Conservation (phyloP, 2,797 vertebrate species). For the Myotis daubentonii region DNA sequence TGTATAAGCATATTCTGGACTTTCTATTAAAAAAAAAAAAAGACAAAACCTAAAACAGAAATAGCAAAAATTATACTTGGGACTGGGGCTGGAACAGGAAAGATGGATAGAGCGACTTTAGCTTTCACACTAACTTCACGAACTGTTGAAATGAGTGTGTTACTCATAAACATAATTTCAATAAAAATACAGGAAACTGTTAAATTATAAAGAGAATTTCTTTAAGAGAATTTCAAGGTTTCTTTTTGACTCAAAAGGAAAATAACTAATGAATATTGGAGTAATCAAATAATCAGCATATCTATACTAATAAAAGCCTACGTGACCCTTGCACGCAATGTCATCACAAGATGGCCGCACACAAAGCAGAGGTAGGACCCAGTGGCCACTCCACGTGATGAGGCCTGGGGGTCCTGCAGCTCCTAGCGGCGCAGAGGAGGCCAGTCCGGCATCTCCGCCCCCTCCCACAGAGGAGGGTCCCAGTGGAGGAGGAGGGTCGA, state of each 20-base stretch:
- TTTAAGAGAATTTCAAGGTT: neutral
- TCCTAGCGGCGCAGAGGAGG: no score
- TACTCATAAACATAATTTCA: neutral
- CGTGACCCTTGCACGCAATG: no score
- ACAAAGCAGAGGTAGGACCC: no score
- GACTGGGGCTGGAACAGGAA: neutral
- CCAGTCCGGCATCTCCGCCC: no score
- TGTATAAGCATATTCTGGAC: neutral
- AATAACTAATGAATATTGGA: neutral
- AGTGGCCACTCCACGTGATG: no score
- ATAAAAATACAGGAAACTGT: neutral
- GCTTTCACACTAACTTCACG: neutral
- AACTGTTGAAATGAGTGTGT: neutral
- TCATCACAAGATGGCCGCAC: no score
- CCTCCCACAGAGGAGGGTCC: no score
- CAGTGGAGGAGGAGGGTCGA: no score
- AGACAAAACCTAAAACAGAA: neutral
- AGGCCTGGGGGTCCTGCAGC: no score
- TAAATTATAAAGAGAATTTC: slow-evolving; percentile 35
- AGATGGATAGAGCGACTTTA: accelerated
- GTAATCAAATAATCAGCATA: neutral
- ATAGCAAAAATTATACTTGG: neutral
- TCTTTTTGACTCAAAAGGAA: neutral
- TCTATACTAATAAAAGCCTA: no score
- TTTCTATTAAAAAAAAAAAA: slow-evolving; percentile 26